phyloP scores from a whole-genome alignment of 2,113 vertebrate genomes.

The Ciconia stormi region DNA sequence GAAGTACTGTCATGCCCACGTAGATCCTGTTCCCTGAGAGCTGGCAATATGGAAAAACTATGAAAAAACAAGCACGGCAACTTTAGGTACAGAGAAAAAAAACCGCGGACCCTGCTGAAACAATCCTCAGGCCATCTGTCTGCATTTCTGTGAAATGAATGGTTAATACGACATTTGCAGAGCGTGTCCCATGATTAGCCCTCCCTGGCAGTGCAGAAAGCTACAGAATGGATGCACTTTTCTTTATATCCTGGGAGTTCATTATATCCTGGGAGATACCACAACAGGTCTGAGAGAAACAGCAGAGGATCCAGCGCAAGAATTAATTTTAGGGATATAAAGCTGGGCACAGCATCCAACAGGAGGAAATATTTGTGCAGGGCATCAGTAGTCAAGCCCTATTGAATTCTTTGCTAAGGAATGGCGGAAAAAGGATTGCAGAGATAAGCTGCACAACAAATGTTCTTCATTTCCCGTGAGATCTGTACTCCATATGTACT shows the following conservation, averaged over 20 bases:
- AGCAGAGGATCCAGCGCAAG: background rate
- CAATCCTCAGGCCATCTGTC: background rate
- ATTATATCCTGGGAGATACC: background rate
- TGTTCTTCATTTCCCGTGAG: background rate
- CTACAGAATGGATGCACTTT: background rate
- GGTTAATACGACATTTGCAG: background rate
- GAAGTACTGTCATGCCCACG: background rate
- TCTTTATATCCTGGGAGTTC: background rate
- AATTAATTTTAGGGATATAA: background rate
- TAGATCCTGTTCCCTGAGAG: background rate
- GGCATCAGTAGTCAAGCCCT: background rate
- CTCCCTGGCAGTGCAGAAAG: background rate
- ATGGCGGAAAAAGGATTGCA: background rate
- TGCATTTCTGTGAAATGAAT: background rate
- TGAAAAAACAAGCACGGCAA: background rate
- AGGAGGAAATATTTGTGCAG: background rate
- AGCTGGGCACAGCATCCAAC: background rate
- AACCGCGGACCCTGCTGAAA: background rate
- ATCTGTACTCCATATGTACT: background rate
- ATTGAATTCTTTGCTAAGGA: background rate
- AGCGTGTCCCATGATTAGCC: background rate
- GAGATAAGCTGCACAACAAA: background rate
- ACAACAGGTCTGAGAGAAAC: background rate
- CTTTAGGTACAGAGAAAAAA: background rate
- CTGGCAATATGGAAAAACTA: background rate